Percentiles rank a stretch among this genome's conserved stretches.
phyloP scores from a whole-genome alignment of 2,797 vertebrate genomes.

The Phalloptychus januarius region DNA sequence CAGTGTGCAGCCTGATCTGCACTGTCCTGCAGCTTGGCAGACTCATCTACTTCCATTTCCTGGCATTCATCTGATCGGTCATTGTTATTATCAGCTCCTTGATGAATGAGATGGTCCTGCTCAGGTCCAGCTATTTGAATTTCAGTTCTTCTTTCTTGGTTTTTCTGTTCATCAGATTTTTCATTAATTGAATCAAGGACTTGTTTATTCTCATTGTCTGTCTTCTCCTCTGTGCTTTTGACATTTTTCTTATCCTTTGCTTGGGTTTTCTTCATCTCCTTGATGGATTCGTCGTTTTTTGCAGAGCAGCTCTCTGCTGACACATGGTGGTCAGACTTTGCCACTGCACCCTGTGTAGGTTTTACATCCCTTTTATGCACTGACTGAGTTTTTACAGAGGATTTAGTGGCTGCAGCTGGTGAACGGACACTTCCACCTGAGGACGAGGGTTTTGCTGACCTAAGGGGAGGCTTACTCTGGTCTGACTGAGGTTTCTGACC shows the following conservation, averaged over 20 bases:
- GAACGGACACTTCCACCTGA: background rate
- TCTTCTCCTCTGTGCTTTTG: background rate
- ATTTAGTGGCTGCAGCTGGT: background rate
- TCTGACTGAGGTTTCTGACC: slow-evolving; percentile 33
- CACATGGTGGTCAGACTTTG: slow-evolving; percentile 34
- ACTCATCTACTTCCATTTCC: background rate
- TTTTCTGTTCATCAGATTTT: slow-evolving; percentile 1
- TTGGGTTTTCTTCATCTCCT: background rate
- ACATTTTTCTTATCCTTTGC: background rate
- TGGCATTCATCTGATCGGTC: background rate
- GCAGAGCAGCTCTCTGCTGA: slow-evolving; percentile 34
- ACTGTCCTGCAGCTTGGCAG: slow-evolving; percentile 21
- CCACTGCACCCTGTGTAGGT: slow-evolving; percentile 6
- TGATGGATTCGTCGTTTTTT: background rate
- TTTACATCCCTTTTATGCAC: background rate
- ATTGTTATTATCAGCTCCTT: slow-evolving; percentile 6
- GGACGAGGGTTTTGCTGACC: slow-evolving; percentile 1
- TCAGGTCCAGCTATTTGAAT: slow-evolving; percentile 1
- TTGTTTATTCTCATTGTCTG: background rate
- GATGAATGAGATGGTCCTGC: background rate
- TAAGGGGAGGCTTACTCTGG: slow-evolving; percentile 12
- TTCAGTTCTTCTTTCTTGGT: background rate
- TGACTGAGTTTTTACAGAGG: background rate
- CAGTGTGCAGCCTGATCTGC: slow-evolving; percentile 7
- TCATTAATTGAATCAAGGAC: background rate